Base-by-base conservation (phyloP, 2,113 vertebrate genomes). In the Patagioenas fasciata region DNA sequence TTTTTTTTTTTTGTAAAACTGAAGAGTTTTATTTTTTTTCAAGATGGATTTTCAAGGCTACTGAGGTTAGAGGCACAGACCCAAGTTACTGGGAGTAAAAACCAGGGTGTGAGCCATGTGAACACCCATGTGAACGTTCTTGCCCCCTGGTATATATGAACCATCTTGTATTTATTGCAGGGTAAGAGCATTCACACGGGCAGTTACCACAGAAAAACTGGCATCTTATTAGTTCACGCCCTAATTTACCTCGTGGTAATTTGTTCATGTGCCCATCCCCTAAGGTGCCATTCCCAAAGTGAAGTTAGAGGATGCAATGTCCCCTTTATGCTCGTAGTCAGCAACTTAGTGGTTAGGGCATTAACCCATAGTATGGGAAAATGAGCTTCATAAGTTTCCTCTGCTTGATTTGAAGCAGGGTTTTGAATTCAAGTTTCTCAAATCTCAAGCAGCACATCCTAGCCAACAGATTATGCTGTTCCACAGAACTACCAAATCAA, bases 141-240 rank as follows among this genome's bases (percentile, higher is more conserved):
- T 91, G n/a, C 69, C 91, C 80, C 86, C 80, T 58, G 91, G 93
- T 96, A 72, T 87, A 91, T 87, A 89, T 81, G 95, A 95, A 95
- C 89, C 61, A 44, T 4, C 84, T 86, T 31, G 57, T 67, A 91
- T 81, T 95, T 92, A 89, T 95, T 96, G 93, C 93, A 92, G 51
- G 91, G 69, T 87, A 93, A 24, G 84, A 93, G 89, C 91, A 93
- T 96, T 97, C 95, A 95, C 94, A 96, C 56, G 42, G 95, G 88
- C 93, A 96, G 86, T 87, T 96, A 95, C 95, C 96, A 89, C 96
- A 96, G 94, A 89, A 95, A 92, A 95, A 92, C 93, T 96, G 96
- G 94, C 95, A 95, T 61, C 95, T 91, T 64, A 53, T 16, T 85
- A 82, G 96, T 81, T 97, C 93, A 97, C 96, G 87, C 96, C 94